Evolutionary conservation across 2,888 invertebrate genomes (phyloP), one percentile per base, ranked within the genome.

Genomic region (Laothoe populi): DNA sequence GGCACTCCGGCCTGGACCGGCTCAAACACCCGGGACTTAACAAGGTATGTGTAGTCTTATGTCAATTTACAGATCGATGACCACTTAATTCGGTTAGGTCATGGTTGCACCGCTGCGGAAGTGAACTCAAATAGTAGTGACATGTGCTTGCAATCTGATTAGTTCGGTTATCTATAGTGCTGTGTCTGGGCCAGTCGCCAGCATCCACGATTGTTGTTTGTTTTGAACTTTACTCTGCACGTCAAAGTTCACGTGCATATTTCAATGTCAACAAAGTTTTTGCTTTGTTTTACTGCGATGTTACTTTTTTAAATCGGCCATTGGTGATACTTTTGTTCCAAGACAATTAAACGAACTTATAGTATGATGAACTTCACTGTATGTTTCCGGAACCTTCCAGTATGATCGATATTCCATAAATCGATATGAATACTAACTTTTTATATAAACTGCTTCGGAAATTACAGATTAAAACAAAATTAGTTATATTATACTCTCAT

Each of bases 11-110:
- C 63, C 91, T 96, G 68, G 96, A 96, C 84, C 94, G 94, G 68
- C 90, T 96, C 53, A 93, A 94, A 65, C 94, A 95, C 79, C 95
- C 96, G 1, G 94, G 94, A 63, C 91, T 96, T 10, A 96, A 96
- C 83, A 96, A 96, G 95, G 96, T 96, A 83, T 72, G 79, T 67
- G 59, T 31, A 16, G 38, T 45, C 7, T 24, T 48, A 59, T n/a
- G 10, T 19, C n/a, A 35, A 31, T 11, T 64, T 19, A 45, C 48
- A 64, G 68, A 74, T 74, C 67, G 65, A 69, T 72, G 70, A 66
- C 69, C 71, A 69, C 66, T 66, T 75, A 70, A 77, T 82, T 78
- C 66, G 73, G 73, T 77, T 83, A 86, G 86, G 85, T 87, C 83
- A 84, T 84, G 84, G 83, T 83, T 83, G 73, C 68, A 68, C 67